Evolutionary conservation across 2,888 invertebrate genomes (phyloP), one percentile per base, ranked within the genome.

Genomic region (Lasioglossum calceatum): DNA sequence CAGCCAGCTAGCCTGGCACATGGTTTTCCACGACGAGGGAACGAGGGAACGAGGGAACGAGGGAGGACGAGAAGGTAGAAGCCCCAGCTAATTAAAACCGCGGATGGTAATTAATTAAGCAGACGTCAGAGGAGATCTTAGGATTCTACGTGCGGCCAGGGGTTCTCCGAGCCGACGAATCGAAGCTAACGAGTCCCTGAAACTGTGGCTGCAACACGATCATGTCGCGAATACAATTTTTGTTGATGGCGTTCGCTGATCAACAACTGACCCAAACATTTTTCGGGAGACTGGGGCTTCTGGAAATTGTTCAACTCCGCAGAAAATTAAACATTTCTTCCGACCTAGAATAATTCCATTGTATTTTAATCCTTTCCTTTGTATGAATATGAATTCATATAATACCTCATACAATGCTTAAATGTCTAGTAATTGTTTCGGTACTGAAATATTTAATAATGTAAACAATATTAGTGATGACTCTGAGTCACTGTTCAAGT

Each of bases 31-130:
- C 81, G 79, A 71, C 79, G 83, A 72, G 82, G 82, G 89, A 80
- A 87, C 84, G 89, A 88, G 79, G 64, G 79, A 72, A 71, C 19
- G 74, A 58, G 61, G 61, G 61, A 61, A 61, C 61, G 27, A 27
- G 61, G 61, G 61, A 61, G 88, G 75, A 82, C 81, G 86, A 32
- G 92, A 89, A 87, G 90, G 89, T 91, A 88, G 91, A 84, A 92
- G 89, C 87, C 89, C 92, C 91, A 89, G 94, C 95, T 95, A 95
- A 95, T 95, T 95, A 95, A 95, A 95, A 95, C 95, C 95, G 93
- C 94, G 94, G 94, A 95, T 94, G 93, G 95, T 95, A 95, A 95
- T 95, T 94, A 95, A 95, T 95, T 95, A 95, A 95, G 94, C 94
- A 94, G 93, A 94, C 93, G 94, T 93, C 94, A 94, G 94, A 91